Conservation (phyloP, 2,888 invertebrate genomes). For the Syritta pipiens region DNA sequence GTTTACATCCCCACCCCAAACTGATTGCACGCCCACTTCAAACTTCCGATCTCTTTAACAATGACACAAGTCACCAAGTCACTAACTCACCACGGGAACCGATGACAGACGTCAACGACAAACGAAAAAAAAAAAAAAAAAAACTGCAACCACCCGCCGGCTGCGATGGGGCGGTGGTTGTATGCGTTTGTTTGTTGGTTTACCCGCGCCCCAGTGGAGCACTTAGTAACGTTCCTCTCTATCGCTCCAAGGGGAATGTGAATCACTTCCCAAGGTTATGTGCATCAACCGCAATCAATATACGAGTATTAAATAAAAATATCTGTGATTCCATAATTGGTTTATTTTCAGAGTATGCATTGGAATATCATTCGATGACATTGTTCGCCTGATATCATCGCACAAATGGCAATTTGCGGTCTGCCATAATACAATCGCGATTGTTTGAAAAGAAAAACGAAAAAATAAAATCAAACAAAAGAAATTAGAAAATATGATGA, state of each 20-base stretch:
- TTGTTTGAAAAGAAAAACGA: too few relatives aligned
- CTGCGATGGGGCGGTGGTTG: background rate
- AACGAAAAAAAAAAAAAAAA: too few relatives aligned
- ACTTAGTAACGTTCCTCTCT: background rate
- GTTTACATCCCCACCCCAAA: too few relatives aligned
- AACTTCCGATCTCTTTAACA: too few relatives aligned
- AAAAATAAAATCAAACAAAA: background rate
- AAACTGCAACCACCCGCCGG: too few relatives aligned
- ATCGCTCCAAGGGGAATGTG: background rate
- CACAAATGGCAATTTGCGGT: slow-evolving; percentile 8
- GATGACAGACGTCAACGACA: too few relatives aligned
- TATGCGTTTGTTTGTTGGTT: background rate
- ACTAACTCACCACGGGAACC: too few relatives aligned
- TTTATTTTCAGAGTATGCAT: background rate
- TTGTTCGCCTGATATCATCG: slow-evolving; percentile 4
- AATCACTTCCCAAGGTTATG: slow-evolving; percentile 6
- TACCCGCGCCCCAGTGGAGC: background rate
- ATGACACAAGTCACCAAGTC: too few relatives aligned
- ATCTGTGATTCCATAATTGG: slow-evolving; percentile 22
- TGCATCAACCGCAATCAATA: slow-evolving; percentile 19
- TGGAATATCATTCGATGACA: slow-evolving; percentile 1
- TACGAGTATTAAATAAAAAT: slow-evolving; percentile 3
- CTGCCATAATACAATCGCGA: background rate
- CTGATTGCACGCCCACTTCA: too few relatives aligned
- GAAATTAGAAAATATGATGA: background rate